These are phyloP conservation scores for Pseudanteris insignis DNA, from an alignment of 2,888 invertebrate species.

Conservation along the genomic window DNA sequence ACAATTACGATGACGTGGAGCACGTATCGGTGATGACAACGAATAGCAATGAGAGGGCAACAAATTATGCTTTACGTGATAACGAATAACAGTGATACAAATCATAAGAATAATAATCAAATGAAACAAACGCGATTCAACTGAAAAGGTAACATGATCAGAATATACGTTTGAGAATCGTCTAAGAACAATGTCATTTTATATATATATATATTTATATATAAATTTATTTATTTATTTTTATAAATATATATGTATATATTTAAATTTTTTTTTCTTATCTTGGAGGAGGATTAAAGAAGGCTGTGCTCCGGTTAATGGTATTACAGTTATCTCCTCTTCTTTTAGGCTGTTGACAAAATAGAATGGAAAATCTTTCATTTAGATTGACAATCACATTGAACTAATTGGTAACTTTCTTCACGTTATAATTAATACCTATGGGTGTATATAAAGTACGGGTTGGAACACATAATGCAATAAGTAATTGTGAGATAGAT, in stretches of 20 bases:
- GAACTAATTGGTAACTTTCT: conserved; percentile 20
- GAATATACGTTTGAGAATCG: conserved; percentile 38
- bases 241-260: no score
- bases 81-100: conserved; percentile 23
- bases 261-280: conserved; percentile 48
- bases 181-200: conserved; percentile 48
- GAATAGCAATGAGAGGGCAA: conserved; percentile 22
- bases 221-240: no score
- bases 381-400: conserved; percentile 53
- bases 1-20: conserved; percentile 10
- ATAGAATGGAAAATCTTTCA: conserved; percentile 61
- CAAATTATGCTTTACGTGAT: conserved; percentile 26
- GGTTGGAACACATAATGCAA: conserved; percentile 16
- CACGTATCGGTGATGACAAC: conserved; percentile 23
- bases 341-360: conserved; percentile 72
- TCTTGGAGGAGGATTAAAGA: conserved; percentile 45
- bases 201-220: no score
- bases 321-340: conserved; percentile 68
- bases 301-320: conserved; percentile 64
- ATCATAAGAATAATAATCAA: conserved; percentile 4
- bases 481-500: conserved; percentile 17
- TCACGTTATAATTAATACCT: conserved; percentile 33
- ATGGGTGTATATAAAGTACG: conserved; percentile 25
- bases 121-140: conserved; percentile 5
- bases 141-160: conserved; percentile 29